Evolutionary conservation across 2,797 vertebrate genomes (phyloP).

Genomic region (Eospalax fontanierii): DNA sequence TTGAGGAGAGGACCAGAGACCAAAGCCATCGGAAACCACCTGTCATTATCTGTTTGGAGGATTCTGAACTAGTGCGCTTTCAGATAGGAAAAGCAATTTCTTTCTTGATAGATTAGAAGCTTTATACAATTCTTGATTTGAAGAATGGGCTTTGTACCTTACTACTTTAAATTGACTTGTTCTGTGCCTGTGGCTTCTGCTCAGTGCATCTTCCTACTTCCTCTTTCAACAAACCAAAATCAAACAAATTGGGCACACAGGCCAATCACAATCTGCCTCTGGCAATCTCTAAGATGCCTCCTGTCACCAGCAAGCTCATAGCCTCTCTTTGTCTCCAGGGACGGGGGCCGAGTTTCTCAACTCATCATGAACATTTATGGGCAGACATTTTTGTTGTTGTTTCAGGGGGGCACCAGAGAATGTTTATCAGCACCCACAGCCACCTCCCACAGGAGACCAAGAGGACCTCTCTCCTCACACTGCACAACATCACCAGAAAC

Average conservation of each 20-base stretch:
- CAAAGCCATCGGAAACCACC: not conserved
- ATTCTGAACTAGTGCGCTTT: slow-evolving; percentile 29
- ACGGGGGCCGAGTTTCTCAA: not conserved
- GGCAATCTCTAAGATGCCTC: not conserved
- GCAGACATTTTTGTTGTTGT: not conserved
- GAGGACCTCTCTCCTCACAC: not conserved
- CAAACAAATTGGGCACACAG: not conserved
- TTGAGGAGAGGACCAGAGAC: not conserved
- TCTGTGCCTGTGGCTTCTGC: not conserved
- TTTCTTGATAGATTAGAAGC: not conserved
- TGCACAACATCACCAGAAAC: slow-evolving; percentile 12
- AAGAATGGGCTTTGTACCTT: slow-evolving; percentile 54
- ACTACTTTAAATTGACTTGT: not conserved
- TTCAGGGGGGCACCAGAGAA: not conserved
- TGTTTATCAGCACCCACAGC: not conserved
- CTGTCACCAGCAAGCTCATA: not conserved
- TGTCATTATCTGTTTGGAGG: not conserved
- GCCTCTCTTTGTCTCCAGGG: not conserved
- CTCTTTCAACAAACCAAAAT: not conserved
- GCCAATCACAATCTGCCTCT: not conserved
- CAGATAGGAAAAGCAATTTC: slow-evolving; percentile 45
- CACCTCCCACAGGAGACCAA: not conserved
- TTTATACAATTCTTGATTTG: slow-evolving; percentile 39
- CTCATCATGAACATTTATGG: not conserved
- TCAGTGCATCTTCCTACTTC: not conserved